Base-by-base conservation (phyloP, 64 coral and sea anemone genomes). In the Catalaphyllia jardinei region DNA sequence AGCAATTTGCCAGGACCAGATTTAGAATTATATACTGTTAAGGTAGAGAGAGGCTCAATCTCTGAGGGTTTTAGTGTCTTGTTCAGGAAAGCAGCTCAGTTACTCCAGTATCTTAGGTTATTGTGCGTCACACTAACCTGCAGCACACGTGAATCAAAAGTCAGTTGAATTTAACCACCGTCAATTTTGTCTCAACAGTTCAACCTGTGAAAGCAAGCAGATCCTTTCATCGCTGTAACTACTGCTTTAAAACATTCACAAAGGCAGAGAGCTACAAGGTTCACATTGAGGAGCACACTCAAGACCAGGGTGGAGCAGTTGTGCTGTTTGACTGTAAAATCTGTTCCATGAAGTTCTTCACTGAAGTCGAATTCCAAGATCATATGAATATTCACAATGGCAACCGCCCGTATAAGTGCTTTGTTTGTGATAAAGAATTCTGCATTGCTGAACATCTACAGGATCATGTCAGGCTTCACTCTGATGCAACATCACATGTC, bases 351-450 rank as follows among this genome's bases (percentile, higher is more conserved):
- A 83, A 75, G 18, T 93, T 96, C 62, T 72, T 83, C 1, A 71
- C 85, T 16, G 76, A 96, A 28, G 87, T 10, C 29, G 95, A 93
- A 75, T 93, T 96, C 30, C 85, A 83, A 78, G 95, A 96, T 67
- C 95, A 96, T 46, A 96, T 96, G 95, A 96, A 96, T 39, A 94
- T 93, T 74, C 95, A 96, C 51, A 88, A 89, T 7, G 92, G 92
- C 12, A 90, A 74, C 42, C 90, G 93, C 31, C 95, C 95, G 1
- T 93, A 96, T 88, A 96, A 96, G 63, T 96, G 95, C 31, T 31
- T 93, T 13, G 75, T 84, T 5, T 96, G 95, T 35, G 65, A 63
- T 52, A 93, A 96, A 52, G 91, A 93, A 52, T 96, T 96, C 71
- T 96, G 91, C 74, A 93, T 96, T 82, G 95, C 95, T 19, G 92